Evolutionary conservation across 2,113 vertebrate genomes (phyloP).

Genomic region (Eulacestoma nigropectus): DNA sequence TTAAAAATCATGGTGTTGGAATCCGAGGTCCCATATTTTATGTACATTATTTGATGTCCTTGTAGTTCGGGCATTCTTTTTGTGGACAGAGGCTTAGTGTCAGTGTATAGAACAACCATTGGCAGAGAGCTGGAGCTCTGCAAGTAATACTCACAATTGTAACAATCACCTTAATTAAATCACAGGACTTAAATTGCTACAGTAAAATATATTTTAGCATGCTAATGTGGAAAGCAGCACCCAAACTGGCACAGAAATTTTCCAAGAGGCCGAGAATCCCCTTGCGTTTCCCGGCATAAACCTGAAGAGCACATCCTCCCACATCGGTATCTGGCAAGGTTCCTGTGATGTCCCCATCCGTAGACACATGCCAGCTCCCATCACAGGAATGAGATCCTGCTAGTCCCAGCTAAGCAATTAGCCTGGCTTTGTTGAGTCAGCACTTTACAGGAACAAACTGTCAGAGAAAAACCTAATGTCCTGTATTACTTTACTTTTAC

Average conservation of each 20-base stretch:
- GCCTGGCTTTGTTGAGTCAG: not conserved
- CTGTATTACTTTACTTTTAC: not conserved
- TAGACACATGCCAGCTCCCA: not conserved
- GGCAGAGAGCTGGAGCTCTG: not conserved
- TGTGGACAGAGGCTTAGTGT: not conserved
- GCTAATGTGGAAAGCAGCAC: not conserved
- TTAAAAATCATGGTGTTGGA: not conserved
- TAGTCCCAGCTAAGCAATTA: not conserved
- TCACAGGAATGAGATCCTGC: not conserved
- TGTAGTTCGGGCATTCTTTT: not conserved
- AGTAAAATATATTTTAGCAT: not conserved
- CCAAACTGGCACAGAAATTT: not conserved
- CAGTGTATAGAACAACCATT: not conserved
- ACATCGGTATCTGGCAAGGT: fast-evolving
- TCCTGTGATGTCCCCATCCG: not conserved
- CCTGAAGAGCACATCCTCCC: not conserved
- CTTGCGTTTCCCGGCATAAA: not conserved
- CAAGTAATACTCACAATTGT: not conserved
- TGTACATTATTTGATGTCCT: not conserved
- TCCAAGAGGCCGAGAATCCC: not conserved
- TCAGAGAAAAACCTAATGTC: not conserved
- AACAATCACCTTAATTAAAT: not conserved
- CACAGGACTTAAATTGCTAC: not conserved
- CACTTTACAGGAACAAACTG: not conserved
- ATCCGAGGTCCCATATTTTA: not conserved